phyloP scores from a whole-genome alignment of 2,888 invertebrate genomes.

The Acronicta psi region DNA sequence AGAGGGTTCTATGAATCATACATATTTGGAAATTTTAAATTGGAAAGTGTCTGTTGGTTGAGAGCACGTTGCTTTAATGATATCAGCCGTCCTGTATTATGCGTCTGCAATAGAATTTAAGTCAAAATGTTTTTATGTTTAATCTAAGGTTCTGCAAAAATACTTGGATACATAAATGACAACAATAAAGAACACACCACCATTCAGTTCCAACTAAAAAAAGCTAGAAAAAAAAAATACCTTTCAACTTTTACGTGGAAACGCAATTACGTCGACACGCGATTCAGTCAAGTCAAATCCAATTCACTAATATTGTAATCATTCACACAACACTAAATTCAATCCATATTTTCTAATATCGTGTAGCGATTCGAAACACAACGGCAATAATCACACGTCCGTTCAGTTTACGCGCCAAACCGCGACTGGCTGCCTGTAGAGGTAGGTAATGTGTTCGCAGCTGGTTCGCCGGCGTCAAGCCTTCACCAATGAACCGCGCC shows the following conservation, averaged over 20 bases:
- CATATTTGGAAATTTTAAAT: slow-evolving; percentile 1
- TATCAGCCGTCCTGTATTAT: no score
- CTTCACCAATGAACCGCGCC: slow-evolving; percentile 46
- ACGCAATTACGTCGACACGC: slow-evolving; percentile 61
- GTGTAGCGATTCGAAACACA: slow-evolving; percentile 42
- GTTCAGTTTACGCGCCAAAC: slow-evolving; percentile 73
- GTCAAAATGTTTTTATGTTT: no score
- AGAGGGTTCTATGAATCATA: slow-evolving; percentile 20
- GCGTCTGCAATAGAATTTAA: no score
- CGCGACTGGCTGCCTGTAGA: slow-evolving; percentile 69
- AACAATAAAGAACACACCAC: slow-evolving; percentile 8
- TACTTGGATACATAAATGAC: neutral
- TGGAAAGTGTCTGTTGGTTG: neutral
- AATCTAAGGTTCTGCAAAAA: no score
- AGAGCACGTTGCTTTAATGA: no score
- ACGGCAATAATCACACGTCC: slow-evolving; percentile 55
- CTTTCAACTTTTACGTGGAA: slow-evolving; percentile 61
- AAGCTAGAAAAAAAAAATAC: slow-evolving; percentile 53
- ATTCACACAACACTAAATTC: slow-evolving; percentile 62
- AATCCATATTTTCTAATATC: slow-evolving; percentile 56
- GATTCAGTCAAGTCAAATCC: slow-evolving; percentile 64
- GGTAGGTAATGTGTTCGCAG: slow-evolving; percentile 32
- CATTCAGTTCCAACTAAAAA: slow-evolving; percentile 8
- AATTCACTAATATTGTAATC: slow-evolving; percentile 60
- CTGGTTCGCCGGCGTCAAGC: slow-evolving; percentile 36